Percentiles rank a stretch among this genome's conserved stretches.
Evolutionary conservation across 2,113 vertebrate species (phyloP).

Genomic region (Phaethon lepturus): DNA sequence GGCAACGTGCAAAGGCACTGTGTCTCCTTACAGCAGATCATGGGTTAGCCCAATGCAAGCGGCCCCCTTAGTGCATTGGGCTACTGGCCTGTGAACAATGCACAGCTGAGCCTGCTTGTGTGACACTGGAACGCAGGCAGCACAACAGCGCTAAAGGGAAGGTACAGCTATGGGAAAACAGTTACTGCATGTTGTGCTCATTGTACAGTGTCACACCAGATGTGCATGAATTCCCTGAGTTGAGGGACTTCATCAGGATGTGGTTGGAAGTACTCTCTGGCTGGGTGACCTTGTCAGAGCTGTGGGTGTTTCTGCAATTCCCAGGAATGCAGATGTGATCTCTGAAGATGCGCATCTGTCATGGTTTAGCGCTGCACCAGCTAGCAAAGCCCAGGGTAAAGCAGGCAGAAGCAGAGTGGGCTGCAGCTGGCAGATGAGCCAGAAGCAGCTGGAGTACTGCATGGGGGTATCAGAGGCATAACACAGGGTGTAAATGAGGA

Average conservation of each 20-base stretch:
- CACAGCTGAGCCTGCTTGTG: neutral
- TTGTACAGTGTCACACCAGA: neutral
- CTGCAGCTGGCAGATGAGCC: neutral
- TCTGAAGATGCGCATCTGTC: neutral
- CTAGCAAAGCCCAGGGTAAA: neutral
- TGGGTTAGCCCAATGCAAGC: neutral
- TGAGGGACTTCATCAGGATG: neutral
- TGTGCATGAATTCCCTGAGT: neutral
- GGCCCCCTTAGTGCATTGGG: too few species aligned
- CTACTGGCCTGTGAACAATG: too few species aligned
- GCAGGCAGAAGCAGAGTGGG: neutral
- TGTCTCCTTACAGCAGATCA: neutral
- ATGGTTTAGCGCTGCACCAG: rapidly evolving
- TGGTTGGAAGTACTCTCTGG: neutral
- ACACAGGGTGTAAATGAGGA: neutral
- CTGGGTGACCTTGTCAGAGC: neutral
- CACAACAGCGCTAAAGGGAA: neutral
- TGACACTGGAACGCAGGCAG: neutral
- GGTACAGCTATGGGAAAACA: neutral
- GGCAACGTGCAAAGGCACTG: rapidly evolving
- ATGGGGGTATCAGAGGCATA: rapidly evolving
- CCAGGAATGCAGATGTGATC: neutral
- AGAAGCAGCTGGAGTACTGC: neutral
- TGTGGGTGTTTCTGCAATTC: neutral
- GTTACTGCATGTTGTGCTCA: neutral